Conservation (phyloP, 2,113 vertebrate species). For the Rhinoderma darwinii region DNA sequence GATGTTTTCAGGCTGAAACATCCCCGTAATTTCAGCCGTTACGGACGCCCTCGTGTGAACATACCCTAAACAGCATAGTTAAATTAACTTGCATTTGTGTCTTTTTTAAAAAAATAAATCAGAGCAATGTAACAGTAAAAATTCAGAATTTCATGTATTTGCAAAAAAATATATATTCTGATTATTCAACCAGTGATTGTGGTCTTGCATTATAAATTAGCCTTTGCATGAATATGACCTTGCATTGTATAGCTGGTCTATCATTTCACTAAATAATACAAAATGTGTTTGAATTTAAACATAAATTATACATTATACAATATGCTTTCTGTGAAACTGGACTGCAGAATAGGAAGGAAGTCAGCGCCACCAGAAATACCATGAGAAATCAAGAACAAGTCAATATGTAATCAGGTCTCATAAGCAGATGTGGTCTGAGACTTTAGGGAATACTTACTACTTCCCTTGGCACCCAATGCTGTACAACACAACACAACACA, state of each 20-base stretch:
- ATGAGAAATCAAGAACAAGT: neutral
- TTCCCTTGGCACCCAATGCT: neutral
- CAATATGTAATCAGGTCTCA: neutral
- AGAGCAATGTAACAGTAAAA: neutral
- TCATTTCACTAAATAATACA: neutral
- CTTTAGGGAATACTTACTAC: neutral
- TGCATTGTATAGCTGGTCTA: neutral
- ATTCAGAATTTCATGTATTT: neutral
- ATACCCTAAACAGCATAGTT: no score
- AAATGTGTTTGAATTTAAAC: neutral
- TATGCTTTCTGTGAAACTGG: neutral
- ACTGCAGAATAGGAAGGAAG: neutral
- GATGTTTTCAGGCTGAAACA: no score
- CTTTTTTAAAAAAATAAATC: no score
- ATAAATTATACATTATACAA: constrained; percentile 29
- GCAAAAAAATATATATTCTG: neutral
- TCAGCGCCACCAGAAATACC: neutral
- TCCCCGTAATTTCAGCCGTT: no score
- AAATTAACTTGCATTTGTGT: no score
- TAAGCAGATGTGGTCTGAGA: neutral
- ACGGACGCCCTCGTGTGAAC: no score
- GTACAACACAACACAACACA: no score
- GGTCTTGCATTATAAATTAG: neutral
- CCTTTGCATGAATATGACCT: constrained; percentile 14
- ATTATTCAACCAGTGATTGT: neutral